These are phyloP conservation scores for Zaprionus obscuricornis DNA, from an alignment of 2,888 invertebrate species.

Conservation along the genomic window DNA sequence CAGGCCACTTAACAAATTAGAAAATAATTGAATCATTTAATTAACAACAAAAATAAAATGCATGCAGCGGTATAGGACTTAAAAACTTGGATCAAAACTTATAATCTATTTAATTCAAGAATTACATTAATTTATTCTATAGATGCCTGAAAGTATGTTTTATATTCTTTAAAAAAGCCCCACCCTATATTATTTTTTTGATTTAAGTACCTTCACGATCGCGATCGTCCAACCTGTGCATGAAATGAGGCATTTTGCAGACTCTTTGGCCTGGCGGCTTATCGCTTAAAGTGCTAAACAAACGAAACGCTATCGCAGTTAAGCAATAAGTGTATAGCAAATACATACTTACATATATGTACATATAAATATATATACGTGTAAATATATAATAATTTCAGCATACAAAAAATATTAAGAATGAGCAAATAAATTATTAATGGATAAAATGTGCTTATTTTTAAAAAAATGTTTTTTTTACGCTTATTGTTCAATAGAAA, in stretches of 20 bases:
- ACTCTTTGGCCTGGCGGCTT: slow-evolving; percentile 47
- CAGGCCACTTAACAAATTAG: no score
- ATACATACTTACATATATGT: slow-evolving; percentile 14
- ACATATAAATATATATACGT: not conserved
- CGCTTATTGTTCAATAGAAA: no score
- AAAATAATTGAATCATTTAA: not conserved
- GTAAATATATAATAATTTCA: slow-evolving; percentile 6
- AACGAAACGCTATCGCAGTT: slow-evolving; percentile 45
- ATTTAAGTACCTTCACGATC: not conserved
- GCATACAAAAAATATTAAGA: no score
- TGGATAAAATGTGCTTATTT: no score
- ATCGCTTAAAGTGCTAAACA: slow-evolving; percentile 61
- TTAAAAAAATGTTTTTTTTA: not conserved
- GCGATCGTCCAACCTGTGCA: slow-evolving; percentile 22
- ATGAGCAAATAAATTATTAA: slow-evolving; percentile 11
- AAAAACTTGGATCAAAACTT: no score
- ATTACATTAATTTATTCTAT: no score
- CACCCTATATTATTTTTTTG: not conserved
- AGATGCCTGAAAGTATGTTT: slow-evolving; percentile 64
- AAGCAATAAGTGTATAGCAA: not conserved
- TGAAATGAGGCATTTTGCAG: slow-evolving; percentile 59
- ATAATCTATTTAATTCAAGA: no score
- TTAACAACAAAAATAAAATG: slow-evolving; percentile 2
- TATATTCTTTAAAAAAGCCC: slow-evolving; percentile 4
- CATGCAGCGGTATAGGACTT: no score